Base-by-base conservation (phyloP, 2,797 vertebrate species). In the Acanthurus tractus region DNA sequence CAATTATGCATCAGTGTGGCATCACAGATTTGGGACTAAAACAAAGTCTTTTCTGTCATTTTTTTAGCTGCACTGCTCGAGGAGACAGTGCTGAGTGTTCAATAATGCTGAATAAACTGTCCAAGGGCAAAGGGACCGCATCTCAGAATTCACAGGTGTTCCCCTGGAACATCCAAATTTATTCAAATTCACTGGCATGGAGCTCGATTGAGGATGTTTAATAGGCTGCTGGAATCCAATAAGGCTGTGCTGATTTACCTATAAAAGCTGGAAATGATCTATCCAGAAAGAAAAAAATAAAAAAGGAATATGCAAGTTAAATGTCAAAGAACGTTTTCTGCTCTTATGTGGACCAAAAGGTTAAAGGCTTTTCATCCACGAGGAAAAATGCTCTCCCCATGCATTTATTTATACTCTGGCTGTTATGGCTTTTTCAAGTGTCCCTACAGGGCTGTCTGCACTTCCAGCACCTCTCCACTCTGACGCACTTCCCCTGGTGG, bases 361-460 rank as follows among this genome's bases (percentile, higher is more conserved):
- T 92, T 93, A 89, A 91, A 91, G 93, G 79, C 87, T 87, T 92
- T 93, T 90, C 90, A 91, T 92, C 91, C 92, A 93, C 77, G 89
- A 93, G 90, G 90, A 88, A 89, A 93, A 93, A 92, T 85, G 86
- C 76, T 92, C 79, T 87, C 67, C 75, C 84, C 90, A 95, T 95
- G 91, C 93, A 95, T 95, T 92, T 96, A 96, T 95, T 95, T 94
- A 96, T 95, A 93, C 90, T 71, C 76, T 79, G 76, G 87, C 87
- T 93, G 90, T 93, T 93, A 93, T 89, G 89, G 91, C 89, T 90
- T 92, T 94, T 93, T 92, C 85, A 87, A 93, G 87, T 90, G 89
- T 93, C 92, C 91, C 93, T 83, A 86, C 82, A 90, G 93, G 84
- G 87, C 85, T 89, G 89, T 93, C 89, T 85, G 81, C 91, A 88